Percentiles rank a stretch among this genome's conserved stretches.
phyloP scores from a whole-genome alignment of 23 tunicate species.

The Trididemnum nubilum region DNA sequence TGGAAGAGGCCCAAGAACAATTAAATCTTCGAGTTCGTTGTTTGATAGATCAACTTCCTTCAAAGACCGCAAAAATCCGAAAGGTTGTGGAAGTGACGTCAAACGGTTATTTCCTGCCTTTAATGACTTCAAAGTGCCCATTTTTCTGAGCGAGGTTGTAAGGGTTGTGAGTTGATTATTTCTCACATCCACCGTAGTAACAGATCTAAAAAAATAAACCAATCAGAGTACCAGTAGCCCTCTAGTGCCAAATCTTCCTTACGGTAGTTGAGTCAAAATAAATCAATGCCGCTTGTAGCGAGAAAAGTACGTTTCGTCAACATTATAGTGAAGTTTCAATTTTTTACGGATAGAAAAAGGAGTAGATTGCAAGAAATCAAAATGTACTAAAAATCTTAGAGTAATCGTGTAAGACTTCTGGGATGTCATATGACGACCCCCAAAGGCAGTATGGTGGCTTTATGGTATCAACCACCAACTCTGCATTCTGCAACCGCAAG shows the following conservation, averaged over 20 bases:
- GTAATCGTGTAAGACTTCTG: too few relatives aligned
- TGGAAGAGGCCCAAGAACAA: conserved; percentile 67
- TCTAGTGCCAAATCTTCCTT: too few relatives aligned
- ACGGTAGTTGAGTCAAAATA: too few relatives aligned
- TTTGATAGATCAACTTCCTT: conserved; percentile 74
- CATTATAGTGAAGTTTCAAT: too few relatives aligned
- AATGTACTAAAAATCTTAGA: too few relatives aligned
- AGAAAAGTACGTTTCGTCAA: too few relatives aligned
- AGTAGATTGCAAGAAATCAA: too few relatives aligned
- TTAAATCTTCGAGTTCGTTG: conserved; percentile 46
- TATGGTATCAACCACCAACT: too few relatives aligned
- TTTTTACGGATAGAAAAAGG: too few relatives aligned
- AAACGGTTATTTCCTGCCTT: conserved; percentile 63
- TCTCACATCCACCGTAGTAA: conserved; percentile 62
- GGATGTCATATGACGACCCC: too few relatives aligned
- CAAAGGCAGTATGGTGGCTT: too few relatives aligned
- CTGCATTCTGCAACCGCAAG: too few relatives aligned
- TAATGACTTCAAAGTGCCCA: conserved; percentile 58
- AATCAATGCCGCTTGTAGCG: background rate
- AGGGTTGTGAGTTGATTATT: conserved; percentile 74
- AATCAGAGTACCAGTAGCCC: background rate
- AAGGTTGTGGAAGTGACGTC: conserved; percentile 81
- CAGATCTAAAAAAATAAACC: conserved; percentile 45
- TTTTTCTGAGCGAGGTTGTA: conserved; percentile 57
- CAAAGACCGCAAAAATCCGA: conserved; percentile 72